Evolutionary conservation across 2,888 invertebrate species (phyloP), one percentile per base, ranked within the genome.

Genomic region (Drosophila meridiana): DNA sequence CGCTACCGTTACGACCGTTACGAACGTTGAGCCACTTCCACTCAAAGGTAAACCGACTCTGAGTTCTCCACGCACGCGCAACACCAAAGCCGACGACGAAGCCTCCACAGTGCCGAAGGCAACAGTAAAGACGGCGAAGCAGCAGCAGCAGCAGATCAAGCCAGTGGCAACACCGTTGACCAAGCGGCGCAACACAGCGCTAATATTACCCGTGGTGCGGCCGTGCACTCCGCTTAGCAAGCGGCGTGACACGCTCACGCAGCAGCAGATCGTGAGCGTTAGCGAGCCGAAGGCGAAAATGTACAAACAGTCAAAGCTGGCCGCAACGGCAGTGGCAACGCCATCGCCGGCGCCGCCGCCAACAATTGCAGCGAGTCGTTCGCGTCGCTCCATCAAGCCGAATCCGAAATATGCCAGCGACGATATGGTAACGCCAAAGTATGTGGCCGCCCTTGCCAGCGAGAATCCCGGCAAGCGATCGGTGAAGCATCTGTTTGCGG

Each of bases 401-500:
- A 93, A 93, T 90, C 93, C 93, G 0, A 93, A 92, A 74, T 93
- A 93, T 71, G 81, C 90, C 8, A 93, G 93, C 78, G 92, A 92
- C 4, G 92, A 93, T 67, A 78, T 93, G 53, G 90, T 93, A 0
- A 92, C 92, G n/a, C 90, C 92, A 6, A 90, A 89, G 40, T 91
- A 91, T 52, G 78, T 89, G 3, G 79, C 78, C 9, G 48, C 80
- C 0, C 30, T 86, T n/a, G 52, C 57, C 4, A 71, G 63, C 14
- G 74, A 77, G 3, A 61, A 69, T 26, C 0, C 45, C 2, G 34
- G 2, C 30, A 73, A 14, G 55, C 72, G 47, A 38, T 43, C 45
- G 5, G 72, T 48, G 34, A 83, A 82, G 59, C 70, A 86, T 82
- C 42, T 90, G 67, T 87, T 74, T 53, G 56, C 58, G 30, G 65